Conservation (phyloP, 2,888 invertebrate genomes). For the Himalopsyche kuldschensis region DNA sequence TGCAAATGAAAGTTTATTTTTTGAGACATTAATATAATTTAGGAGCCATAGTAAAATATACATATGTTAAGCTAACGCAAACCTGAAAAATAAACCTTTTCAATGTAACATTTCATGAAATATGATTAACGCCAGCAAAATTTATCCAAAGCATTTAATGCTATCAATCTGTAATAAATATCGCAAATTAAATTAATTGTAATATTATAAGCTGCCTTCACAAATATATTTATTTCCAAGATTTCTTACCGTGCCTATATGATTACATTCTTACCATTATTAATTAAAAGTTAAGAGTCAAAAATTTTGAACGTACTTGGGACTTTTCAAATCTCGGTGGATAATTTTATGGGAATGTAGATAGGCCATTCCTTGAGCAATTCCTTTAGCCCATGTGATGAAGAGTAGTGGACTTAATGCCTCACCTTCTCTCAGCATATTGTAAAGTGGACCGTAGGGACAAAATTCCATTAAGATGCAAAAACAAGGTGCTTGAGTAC, state of each 20-base stretch:
- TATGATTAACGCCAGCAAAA: not conserved
- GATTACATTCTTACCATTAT: not conserved
- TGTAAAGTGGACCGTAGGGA: conserved; percentile 91
- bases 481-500: conserved; percentile 87
- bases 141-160: not conserved
- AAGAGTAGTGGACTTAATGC: conserved; percentile 83
- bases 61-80: too few species aligned
- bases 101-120: too few species aligned
- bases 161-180: not conserved
- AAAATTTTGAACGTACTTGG: conserved; percentile 76
- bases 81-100: too few species aligned
- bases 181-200: too few species aligned
- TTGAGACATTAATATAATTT: too few species aligned
- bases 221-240: not conserved
- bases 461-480: conserved; percentile 99
- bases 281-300: not conserved
- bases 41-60: too few species aligned
- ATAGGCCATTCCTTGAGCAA: conserved; percentile 95
- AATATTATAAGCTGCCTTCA: too few species aligned
- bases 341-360: conserved; percentile 95
- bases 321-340: conserved; percentile 97
- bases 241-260: not conserved
- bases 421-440: conserved; percentile 82
- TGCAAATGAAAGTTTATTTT: too few species aligned
- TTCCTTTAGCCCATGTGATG: conserved; percentile 92